Evolutionary conservation across 2,113 vertebrate species (phyloP), one percentile per base, ranked within the genome.

Genomic region (Acanthochromis polyacanthus): DNA sequence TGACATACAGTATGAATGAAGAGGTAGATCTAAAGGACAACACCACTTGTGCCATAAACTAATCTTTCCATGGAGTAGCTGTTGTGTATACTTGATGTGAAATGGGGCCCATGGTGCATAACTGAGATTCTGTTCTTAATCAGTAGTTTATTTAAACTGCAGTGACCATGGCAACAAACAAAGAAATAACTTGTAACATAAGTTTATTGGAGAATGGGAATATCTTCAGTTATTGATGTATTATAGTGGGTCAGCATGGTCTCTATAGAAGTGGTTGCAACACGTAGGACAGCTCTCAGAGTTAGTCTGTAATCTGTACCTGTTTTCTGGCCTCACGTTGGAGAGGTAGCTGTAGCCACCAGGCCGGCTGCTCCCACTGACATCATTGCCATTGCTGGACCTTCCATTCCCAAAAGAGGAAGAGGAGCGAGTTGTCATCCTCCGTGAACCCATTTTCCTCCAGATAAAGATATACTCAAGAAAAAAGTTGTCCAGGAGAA

Each of bases 291-390:
- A 53, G 19, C 36, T 51, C 17, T 4, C 9, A 3, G 38, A 3
- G 43, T 53, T 11, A 48, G 25, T 71, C 32, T 22, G 36, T 62
- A n/a, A 32, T 36, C 50, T 59, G 32, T 93, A 98, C 97, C 97
- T 98, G 94, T 93, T 95, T 85, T 95, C 96, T 0, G 96, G 96
- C 70, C 96, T 94, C 83, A 97, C 94, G 40, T 92, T 94, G 28
- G 96, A 95, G 80, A 98, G 87, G 75, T 98, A 98, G 85, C 91
- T 97, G 83, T 95, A 95, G 43, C 95, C 88, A 61, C 93, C 83
- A 0, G 95, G 89, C 59, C 95, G 92, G 5, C 69, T 32, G 5
- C 75, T 94, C 3, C 92, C 90, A 10, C 45, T 82, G 46, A 46
- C 60, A 56, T 94, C 86, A 28, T 92, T 90, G 1, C 84, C 94